Evolutionary conservation across 2,797 vertebrate species (phyloP), one percentile per base, ranked within the genome.

Genomic region (Euthynnus affinis): DNA sequence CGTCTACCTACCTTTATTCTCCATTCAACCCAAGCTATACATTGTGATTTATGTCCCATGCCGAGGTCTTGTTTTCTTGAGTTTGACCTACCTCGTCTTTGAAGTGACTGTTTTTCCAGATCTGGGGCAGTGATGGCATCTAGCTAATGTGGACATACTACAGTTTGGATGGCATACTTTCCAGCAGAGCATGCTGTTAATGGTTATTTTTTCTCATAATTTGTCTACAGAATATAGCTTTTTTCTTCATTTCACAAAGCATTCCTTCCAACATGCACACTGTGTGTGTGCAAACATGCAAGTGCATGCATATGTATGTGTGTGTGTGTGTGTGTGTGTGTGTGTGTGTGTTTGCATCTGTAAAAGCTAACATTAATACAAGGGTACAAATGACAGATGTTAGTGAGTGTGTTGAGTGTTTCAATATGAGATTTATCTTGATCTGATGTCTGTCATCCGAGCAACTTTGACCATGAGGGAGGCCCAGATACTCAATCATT

Each of bases 51-150:
- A 83, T 65, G 61, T 58, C 29, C 56, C 57, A 56, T 76, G 71
- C 67, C 53, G 20, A 89, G 46, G 78, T 85, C 73, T 82, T 91
- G 85, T 91, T 90, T 89, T 90, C 76, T 80, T 86, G 52, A 79
- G 83, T 89, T 86, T 88, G 78, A 93, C 78, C 79, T 83, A 34
- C 44, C 37, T 58, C 52, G 71, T 82, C 85, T 93, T 92, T 94
- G 88, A 93, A 92, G 82, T 88, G 49, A 79, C 25, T 42, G 14
- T 78, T 84, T 87, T 86, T 82, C 61, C 71, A 84, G 61, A 74
- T 80, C 78, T 74, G 52, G 60, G 62, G 72, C 49, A 58, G 42
- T 57, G 79, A 88, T 86, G 74, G 69, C 74, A 80, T 82, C 44
- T 70, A 73, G 85, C 80, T 84, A 66, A 80, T 55, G 56, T 74